These are phyloP conservation scores for Selene dorsalis DNA, from an alignment of 2,797 vertebrate species.

Conservation along the genomic window DNA sequence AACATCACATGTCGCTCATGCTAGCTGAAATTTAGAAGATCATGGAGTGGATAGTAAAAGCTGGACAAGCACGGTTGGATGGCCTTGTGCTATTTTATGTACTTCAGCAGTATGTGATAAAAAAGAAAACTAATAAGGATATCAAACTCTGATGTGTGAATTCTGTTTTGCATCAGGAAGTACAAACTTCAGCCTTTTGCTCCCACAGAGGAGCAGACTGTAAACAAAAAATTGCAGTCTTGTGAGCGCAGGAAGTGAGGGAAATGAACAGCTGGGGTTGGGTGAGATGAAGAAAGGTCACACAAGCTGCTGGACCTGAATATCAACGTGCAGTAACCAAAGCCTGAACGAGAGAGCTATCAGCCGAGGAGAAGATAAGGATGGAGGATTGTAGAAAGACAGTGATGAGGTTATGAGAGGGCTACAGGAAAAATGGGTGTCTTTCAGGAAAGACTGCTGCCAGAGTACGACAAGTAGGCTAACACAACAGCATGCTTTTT, in stretches of 20 bases:
- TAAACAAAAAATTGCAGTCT: neutral
- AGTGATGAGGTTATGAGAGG: slow-evolving; percentile 14
- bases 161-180: neutral
- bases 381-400: slow-evolving; percentile 9
- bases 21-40: slow-evolving; percentile 10
- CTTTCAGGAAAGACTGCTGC: neutral
- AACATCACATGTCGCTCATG: neutral
- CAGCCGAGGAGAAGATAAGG: neutral
- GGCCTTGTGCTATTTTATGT: neutral
- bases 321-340: slow-evolving; percentile 9
- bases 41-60: neutral
- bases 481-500: slow-evolving; percentile 2
- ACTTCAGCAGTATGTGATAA: neutral
- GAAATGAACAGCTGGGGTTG: neutral
- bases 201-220: neutral
- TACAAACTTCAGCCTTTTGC: neutral
- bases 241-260: neutral
- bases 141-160: slow-evolving; percentile 6
- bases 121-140: neutral
- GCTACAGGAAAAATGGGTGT: neutral
- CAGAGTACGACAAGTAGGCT: slow-evolving; percentile 3
- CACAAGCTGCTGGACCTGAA: neutral
- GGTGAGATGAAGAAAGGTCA: slow-evolving; percentile 3
- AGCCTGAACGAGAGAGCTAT: slow-evolving; percentile 21
- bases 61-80: neutral